Conservation (phyloP, 2,113 vertebrate genomes). For the Zosterops hypoxanthus region DNA sequence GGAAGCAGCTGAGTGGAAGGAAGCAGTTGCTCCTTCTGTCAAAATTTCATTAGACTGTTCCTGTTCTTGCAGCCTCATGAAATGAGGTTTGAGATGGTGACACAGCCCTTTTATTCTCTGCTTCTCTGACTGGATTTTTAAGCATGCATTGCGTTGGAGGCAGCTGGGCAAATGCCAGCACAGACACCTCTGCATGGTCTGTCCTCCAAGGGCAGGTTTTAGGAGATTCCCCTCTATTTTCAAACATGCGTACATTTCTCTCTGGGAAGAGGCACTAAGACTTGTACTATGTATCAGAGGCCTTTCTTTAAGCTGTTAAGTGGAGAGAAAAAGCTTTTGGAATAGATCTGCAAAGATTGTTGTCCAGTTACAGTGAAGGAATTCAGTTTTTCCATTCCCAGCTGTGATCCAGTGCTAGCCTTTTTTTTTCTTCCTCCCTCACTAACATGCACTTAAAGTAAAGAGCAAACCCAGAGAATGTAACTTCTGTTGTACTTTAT, state of each 20-base stretch:
- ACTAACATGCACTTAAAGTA: neutral
- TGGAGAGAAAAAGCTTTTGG: neutral
- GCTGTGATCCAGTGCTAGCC: neutral
- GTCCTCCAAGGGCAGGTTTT: neutral
- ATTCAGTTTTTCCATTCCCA: neutral
- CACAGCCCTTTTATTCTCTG: neutral
- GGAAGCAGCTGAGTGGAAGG: neutral
- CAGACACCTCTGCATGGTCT: neutral
- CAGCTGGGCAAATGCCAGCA: neutral
- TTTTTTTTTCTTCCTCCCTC: too few relatives aligned
- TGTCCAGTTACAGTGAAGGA: neutral
- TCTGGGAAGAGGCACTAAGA: neutral
- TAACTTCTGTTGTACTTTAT: neutral
- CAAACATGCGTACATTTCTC: neutral
- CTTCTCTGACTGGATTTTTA: neutral
- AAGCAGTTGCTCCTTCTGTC: neutral
- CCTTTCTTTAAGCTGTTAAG: neutral
- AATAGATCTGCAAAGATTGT: neutral
- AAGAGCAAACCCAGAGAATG: neutral
- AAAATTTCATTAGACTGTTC: neutral
- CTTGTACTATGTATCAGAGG: fast-evolving
- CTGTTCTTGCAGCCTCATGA: neutral
- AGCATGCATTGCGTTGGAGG: neutral
- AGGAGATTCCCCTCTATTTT: neutral
- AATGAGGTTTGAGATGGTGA: neutral